Evolutionary conservation across 2,797 vertebrate species (phyloP).

Genomic region (Intellagama lesueurii): DNA sequence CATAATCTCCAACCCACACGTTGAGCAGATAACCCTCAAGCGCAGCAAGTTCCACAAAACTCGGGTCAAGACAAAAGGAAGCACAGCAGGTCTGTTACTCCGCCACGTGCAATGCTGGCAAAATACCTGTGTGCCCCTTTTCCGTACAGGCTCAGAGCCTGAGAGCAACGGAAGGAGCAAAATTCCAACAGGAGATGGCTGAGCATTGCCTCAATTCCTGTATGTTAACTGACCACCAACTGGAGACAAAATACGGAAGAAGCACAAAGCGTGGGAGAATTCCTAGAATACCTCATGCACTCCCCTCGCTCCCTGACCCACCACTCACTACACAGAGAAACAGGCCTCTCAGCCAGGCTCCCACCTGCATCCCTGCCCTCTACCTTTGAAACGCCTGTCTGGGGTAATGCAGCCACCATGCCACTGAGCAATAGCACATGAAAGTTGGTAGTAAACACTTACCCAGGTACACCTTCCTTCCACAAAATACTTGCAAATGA

Average conservation of each 20-base stretch:
- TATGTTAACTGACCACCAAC: too few relatives aligned
- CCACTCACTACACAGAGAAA: too few relatives aligned
- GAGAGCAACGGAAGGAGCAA: background rate
- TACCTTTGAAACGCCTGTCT: too few relatives aligned
- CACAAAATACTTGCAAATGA: conserved; percentile 98
- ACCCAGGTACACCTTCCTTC: conserved; percentile 97
- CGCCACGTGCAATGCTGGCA: background rate
- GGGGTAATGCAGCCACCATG: too few relatives aligned
- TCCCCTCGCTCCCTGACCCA: too few relatives aligned
- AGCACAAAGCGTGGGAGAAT: too few relatives aligned
- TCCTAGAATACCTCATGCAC: too few relatives aligned
- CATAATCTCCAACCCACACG: background rate
- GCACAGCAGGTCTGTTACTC: background rate
- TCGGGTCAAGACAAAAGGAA: background rate
- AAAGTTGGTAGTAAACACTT: background rate
- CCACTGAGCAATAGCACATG: fast-evolving
- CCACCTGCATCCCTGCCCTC: too few relatives aligned
- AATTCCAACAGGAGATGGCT: too few relatives aligned
- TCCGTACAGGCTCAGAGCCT: background rate
- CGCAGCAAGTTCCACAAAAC: background rate
- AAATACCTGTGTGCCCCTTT: background rate
- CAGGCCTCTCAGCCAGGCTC: too few relatives aligned
- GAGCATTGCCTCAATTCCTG: too few relatives aligned
- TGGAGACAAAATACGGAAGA: too few relatives aligned
- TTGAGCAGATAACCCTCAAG: background rate